phyloP scores from a whole-genome alignment of 2,888 invertebrate genomes.

The Matsumyia berberina region DNA sequence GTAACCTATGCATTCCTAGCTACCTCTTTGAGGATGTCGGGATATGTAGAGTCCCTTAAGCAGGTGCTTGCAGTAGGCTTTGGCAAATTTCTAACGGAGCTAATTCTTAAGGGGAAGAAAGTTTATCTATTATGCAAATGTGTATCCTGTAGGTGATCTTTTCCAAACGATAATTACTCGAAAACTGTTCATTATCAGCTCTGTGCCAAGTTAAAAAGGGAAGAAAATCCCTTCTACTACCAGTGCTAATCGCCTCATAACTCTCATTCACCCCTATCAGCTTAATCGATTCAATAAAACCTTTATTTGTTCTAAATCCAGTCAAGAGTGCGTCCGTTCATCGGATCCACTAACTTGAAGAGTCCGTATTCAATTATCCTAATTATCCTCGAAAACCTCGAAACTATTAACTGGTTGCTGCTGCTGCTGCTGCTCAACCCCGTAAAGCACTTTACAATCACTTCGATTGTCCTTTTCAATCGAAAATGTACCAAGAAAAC shows the following conservation, averaged over 20 bases:
- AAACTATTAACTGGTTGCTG: slow-evolving; percentile 52
- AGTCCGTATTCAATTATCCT: slow-evolving; percentile 68
- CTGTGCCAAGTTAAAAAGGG: too few relatives aligned
- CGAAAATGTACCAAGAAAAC: slow-evolving; percentile 38
- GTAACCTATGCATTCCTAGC: too few relatives aligned
- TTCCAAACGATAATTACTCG: too few relatives aligned
- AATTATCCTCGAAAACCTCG: slow-evolving; percentile 71
- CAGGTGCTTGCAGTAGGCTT: too few relatives aligned
- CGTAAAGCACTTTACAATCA: slow-evolving; percentile 37
- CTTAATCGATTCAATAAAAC: slow-evolving; percentile 34
- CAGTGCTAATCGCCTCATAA: background rate
- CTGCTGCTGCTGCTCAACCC: slow-evolving; percentile 34
- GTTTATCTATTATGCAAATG: too few relatives aligned
- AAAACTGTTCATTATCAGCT: too few relatives aligned
- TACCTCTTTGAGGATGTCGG: too few relatives aligned
- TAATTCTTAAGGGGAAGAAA: too few relatives aligned
- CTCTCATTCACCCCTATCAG: background rate
- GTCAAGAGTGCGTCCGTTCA: slow-evolving; percentile 2
- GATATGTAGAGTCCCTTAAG: too few relatives aligned
- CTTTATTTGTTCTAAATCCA: slow-evolving; percentile 27
- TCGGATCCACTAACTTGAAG: slow-evolving; percentile 24
- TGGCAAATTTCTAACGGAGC: too few relatives aligned
- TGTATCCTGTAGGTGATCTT: too few relatives aligned
- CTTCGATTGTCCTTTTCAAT: slow-evolving; percentile 57
- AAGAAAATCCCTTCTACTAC: too few relatives aligned